Percentiles rank a stretch among this genome's conserved stretches.
These are phyloP conservation scores for Capreolus pygargus DNA, from an alignment of 2,113 vertebrate species.

Conservation along the genomic window DNA sequence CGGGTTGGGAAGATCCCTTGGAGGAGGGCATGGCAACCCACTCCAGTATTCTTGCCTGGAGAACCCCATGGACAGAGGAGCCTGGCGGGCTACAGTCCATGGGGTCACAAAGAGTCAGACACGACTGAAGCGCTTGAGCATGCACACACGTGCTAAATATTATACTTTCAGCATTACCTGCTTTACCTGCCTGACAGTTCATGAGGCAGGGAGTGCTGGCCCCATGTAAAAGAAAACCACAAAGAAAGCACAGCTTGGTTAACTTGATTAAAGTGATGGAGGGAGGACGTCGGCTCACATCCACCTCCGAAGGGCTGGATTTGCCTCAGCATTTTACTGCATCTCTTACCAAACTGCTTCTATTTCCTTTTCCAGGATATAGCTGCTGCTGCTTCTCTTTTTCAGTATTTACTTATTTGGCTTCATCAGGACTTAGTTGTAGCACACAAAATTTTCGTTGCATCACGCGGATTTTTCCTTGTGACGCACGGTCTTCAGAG, in stretches of 20 bases:
- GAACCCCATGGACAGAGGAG: background rate
- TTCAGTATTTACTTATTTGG: background rate
- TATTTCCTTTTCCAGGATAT: background rate
- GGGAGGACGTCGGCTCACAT: background rate
- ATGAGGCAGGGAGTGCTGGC: background rate
- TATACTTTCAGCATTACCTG: background rate
- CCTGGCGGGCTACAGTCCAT: background rate
- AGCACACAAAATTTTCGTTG: background rate
- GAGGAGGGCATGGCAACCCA: background rate
- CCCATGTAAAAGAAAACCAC: background rate
- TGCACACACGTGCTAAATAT: fast-evolving
- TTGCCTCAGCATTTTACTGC: fast-evolving
- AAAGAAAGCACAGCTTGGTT: background rate
- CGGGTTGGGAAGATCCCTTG: background rate
- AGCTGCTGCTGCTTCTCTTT: background rate
- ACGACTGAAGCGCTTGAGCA: background rate
- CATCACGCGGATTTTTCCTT: background rate
- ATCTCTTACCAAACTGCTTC: fast-evolving
- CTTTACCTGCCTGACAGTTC: background rate
- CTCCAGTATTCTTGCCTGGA: background rate
- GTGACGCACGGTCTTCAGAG: background rate
- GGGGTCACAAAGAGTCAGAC: background rate
- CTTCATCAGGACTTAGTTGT: background rate
- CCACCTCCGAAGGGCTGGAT: no score
- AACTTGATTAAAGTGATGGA: background rate